Base-by-base conservation (phyloP, 1,140 invertebrate genomes). In the Caenorhabditis remanei region DNA sequence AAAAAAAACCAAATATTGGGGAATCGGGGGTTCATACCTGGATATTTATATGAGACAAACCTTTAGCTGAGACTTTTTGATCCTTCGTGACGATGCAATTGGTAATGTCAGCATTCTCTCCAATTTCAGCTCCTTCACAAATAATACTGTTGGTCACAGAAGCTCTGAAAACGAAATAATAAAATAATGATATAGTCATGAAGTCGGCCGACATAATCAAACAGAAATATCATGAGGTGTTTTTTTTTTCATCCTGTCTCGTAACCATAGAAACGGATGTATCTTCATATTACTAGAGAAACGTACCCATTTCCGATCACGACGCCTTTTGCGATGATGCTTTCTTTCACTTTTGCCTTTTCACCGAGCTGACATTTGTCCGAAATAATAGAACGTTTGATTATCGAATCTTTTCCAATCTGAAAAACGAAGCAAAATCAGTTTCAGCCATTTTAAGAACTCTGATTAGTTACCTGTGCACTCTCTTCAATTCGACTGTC, bases 41-140 rank as follows among this genome's bases (percentile, higher is more conserved):
- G n/a, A 19, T 24, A 21, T 21, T 14, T 2, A 67, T 13, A 5
- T 11, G 4, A 53, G 21, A 50, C 40, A 19, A 40, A 86, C 85
- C 24, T 65, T 86, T 84, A 48, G 85, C 82, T 19, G 58, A 4
- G 13, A 87, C 55, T 43, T 71, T 83, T 40, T 87, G 86, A 16
- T 71, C 83, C 8, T 67, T 87, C 0, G 71, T 16, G 5, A 87
- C 86, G 41, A 87, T 65, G 19, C 79, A 87, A 55, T 87, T 85
- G 21, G 46, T 87, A 21, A 87, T 48, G 16, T 87, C 86, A 13
- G 86, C 86, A 24, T 53, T 55, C 32, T 87, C 86, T 65, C 71
- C 86, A 16, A 87, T 75, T 48, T 65, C 65, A 43, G 56, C 79
- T 19, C 86, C 83, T 40, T 75, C 65, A 56, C 86, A 87, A 41